Evolutionary conservation across 2,888 invertebrate genomes (phyloP), one percentile per base, ranked within the genome.

Genomic region (Philopedon plagiatum): DNA sequence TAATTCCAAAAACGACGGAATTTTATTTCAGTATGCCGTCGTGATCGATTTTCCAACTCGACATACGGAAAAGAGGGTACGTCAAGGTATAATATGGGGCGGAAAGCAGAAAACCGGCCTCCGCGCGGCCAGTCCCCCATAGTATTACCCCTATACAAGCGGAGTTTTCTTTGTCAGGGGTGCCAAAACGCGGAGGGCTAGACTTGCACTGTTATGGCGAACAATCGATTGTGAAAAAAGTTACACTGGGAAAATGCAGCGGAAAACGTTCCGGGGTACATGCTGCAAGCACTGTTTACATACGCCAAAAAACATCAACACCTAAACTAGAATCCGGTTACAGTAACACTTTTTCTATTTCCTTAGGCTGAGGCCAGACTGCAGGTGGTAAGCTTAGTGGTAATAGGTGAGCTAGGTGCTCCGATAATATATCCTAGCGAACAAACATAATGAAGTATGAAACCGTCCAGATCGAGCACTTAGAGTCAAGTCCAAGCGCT

Each of bases 91-190:
- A 68, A 68, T 68, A 54, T 41, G 41, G 26, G 29, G 23, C 51
- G 56, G 44, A 61, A 61, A 60, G 54, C 61, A 32, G 62, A 68
- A 61, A 68, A 62, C 60, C 39, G 39, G 60, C 29, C 9, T 41
- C 23, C 29, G 39, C 41, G 39, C 21, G 13, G 57, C 11, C 2
- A 37, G 23, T 44, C 51, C 68, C 68, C 62, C 49, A 26, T 56
- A 56, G 41, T 29, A 57, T 29, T 66, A 15, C 46, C 54, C 66
- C 66, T 46, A n/a, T n/a, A n/a, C n/a, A n/a, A 11, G 29, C 57
- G 18, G 26, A 41, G 44, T 44, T 46, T 58, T 54, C 60, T 62
- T 68, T 68, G 68, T 68, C 7, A 51, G 46, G 61, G 67, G 61
- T 49, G 61, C 56, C 41, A 54, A 41, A 26, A 18, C 44, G 54